Conservation (phyloP, 2,888 invertebrate species). For the Oegoconia quadripuncta region DNA sequence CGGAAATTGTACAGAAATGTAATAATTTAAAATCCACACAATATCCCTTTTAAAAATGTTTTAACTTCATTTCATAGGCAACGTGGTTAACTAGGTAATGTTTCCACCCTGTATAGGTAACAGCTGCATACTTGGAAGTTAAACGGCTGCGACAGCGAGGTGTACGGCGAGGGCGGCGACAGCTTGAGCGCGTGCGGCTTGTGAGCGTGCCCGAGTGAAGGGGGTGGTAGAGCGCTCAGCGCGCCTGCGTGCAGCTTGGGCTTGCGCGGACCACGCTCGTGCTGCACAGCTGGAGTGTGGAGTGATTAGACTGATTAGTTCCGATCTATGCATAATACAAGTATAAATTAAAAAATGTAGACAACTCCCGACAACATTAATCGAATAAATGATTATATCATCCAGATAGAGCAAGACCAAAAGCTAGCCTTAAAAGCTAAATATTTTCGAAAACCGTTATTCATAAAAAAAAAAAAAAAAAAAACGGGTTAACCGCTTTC, state of each 20-base stretch:
- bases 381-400: too few species aligned
- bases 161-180: slow-evolving; percentile 68
- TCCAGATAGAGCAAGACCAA: too few species aligned
- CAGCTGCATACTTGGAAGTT: slow-evolving; percentile 57
- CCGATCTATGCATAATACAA: too few species aligned
- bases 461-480: too few species aligned
- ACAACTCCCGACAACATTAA: too few species aligned
- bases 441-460: too few species aligned
- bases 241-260: slow-evolving; percentile 86
- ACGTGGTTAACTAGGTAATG: not conserved
- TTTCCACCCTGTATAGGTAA: slow-evolving; percentile 6
- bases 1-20: too few species aligned
- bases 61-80: too few species aligned
- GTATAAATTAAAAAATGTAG: not conserved
- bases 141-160: slow-evolving; percentile 56
- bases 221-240: slow-evolving; percentile 54
- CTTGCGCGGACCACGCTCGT: slow-evolving; percentile 96
- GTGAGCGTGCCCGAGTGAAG: slow-evolving; percentile 57
- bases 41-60: too few species aligned
- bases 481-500: too few species aligned
- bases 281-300: slow-evolving; percentile 91
- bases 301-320: too few species aligned
- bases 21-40: not conserved
- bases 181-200: slow-evolving; percentile 64
- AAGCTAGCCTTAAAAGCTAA: too few species aligned